Percentiles rank a stretch among this genome's conserved stretches.
phyloP scores from a whole-genome alignment of 2,113 vertebrate genomes.

The Leptobrachium leishanense region DNA sequence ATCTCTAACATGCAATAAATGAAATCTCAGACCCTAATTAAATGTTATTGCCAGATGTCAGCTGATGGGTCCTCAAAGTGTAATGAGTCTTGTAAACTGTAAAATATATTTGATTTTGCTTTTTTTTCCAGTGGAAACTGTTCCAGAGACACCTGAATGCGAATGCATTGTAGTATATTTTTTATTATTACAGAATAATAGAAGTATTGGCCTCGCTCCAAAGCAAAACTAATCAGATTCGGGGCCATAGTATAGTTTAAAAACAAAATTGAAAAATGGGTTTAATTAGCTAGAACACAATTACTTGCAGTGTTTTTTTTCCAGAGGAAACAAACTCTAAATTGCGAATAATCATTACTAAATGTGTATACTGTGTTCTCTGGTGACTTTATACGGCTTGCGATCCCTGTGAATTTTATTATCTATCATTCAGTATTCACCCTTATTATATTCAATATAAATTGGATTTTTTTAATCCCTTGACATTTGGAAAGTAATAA shows the following conservation, averaged over 20 bases:
- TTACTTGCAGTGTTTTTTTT: constrained; percentile 35
- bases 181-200: constrained; percentile 30
- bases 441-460: not conserved
- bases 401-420: not conserved
- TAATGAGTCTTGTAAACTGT: not conserved
- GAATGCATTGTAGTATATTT: constrained; percentile 31
- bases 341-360: constrained; percentile 17
- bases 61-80: not conserved
- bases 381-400: not conserved
- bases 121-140: constrained; percentile 1
- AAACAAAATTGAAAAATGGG: constrained; percentile 28
- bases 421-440: not conserved
- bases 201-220: constrained; percentile 13
- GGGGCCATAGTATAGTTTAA: not conserved
- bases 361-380: not conserved
- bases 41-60: not conserved
- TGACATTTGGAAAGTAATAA: not conserved
- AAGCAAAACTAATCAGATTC: constrained; percentile 22
- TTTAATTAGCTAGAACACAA: constrained; percentile 41
- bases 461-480: not conserved
- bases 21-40: too few species aligned
- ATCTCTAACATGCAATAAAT: too few species aligned
- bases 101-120: not conserved
- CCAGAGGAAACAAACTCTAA: constrained; percentile 17
- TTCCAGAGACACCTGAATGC: constrained; percentile 17